Conservation (phyloP, 2,797 vertebrate species). For the Mus caroli region DNA sequence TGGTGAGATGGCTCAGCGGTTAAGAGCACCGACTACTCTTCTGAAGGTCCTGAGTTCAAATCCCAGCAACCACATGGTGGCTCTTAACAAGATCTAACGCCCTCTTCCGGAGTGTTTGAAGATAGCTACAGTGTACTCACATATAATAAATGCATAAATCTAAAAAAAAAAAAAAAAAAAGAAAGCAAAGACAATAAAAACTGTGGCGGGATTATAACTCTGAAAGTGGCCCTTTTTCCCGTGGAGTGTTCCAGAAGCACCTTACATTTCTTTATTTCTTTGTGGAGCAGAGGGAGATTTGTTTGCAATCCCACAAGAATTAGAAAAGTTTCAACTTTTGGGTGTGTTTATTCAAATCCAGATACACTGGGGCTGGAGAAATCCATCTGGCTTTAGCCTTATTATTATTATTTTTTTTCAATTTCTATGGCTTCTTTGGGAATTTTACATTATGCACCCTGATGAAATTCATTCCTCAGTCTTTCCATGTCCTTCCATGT, state of each 20-base stretch:
- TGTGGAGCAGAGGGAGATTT: not conserved
- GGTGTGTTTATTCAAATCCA: not conserved
- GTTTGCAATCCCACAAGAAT: not conserved
- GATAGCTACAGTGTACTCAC: no score
- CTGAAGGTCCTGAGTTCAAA: no score
- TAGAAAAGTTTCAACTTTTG: not conserved
- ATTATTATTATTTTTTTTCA: not conserved
- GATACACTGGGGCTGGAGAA: not conserved
- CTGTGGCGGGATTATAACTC: not conserved
- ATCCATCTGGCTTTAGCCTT: not conserved
- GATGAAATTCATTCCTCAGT: not conserved
- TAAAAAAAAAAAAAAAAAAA: no score
- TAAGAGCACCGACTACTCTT: no score
- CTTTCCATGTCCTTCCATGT: not conserved
- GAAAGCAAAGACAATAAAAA: not conserved
- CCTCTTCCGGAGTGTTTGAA: no score
- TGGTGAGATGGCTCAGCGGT: no score
- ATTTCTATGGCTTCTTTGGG: not conserved
- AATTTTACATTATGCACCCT: not conserved
- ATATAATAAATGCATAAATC: no score
- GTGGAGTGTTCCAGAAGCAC: not conserved
- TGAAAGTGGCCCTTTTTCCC: not conserved
- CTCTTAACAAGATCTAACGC: no score
- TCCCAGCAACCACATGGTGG: no score
- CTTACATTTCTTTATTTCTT: conserved; percentile 32